phyloP scores from a whole-genome alignment of 2,888 invertebrate species.

The Cryptus viduatorius region DNA sequence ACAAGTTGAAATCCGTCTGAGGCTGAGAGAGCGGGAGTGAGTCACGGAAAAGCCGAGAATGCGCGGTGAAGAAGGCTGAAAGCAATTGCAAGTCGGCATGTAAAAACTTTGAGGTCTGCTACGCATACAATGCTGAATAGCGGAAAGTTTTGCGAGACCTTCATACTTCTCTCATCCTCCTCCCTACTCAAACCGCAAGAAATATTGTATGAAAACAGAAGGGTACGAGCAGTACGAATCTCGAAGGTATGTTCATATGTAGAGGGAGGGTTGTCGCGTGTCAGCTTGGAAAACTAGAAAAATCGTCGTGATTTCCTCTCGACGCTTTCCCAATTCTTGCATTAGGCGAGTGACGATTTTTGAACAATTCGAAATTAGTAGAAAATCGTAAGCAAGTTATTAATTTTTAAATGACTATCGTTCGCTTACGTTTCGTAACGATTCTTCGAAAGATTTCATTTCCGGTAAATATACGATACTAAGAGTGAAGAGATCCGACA shows the following conservation, averaged over 20 bases:
- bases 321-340: slow-evolving; percentile 57
- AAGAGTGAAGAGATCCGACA: too few relatives aligned
- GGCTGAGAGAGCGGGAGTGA: neutral
- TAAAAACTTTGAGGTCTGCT: slow-evolving; percentile 67
- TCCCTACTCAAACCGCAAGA: slow-evolving; percentile 6
- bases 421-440: neutral
- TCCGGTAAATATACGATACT: too few relatives aligned
- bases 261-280: slow-evolving; percentile 67
- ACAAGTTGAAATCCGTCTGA: neutral
- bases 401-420: neutral
- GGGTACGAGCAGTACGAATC: slow-evolving; percentile 37
- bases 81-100: slow-evolving; percentile 59
- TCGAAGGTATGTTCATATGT: slow-evolving; percentile 33
- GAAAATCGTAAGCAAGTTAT: slow-evolving; percentile 44
- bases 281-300: slow-evolving; percentile 69
- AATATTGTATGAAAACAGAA: slow-evolving; percentile 59
- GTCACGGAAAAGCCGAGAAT: slow-evolving; percentile 23
- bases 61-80: slow-evolving; percentile 27
- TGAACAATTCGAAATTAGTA: slow-evolving; percentile 53
- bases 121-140: slow-evolving; percentile 59
- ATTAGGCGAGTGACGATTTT: slow-evolving; percentile 9
- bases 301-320: slow-evolving; percentile 64
- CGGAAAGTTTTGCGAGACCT: slow-evolving; percentile 60
- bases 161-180: slow-evolving; percentile 1
- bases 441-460: too few relatives aligned